phyloP scores from a whole-genome alignment of 2,113 vertebrate genomes.

The Chlorocebus sabaeus region DNA sequence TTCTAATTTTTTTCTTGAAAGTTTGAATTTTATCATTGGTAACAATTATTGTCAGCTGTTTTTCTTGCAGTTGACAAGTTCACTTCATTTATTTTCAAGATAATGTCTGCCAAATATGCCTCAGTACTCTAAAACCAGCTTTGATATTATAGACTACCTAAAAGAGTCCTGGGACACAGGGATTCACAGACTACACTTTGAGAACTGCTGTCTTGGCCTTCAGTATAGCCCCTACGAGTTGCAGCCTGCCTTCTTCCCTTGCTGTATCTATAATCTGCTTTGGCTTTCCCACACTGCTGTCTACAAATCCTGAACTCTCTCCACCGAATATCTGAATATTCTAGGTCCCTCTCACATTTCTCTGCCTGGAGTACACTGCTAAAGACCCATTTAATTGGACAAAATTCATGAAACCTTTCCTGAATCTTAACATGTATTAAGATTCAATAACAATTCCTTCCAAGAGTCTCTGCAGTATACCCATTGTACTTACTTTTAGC shows the following conservation, averaged over 20 bases:
- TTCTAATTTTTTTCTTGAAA: conserved; percentile 5
- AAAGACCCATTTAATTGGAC: neutral
- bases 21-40: neutral
- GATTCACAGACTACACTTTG: neutral
- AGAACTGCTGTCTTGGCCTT: neutral
- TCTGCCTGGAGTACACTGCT: neutral
- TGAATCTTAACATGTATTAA: neutral
- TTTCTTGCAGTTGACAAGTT: neutral
- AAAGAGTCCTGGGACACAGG: neutral
- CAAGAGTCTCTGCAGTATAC: neutral
- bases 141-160: neutral
- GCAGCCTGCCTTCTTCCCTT: neutral
- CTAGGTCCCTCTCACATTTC: neutral
- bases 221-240: neutral
- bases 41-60: conserved; percentile 15
- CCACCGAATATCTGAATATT: neutral
- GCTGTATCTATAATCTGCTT: fast-evolving
- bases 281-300: neutral
- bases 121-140: neutral
- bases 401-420: neutral
- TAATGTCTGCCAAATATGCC: neutral
- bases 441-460: neutral
- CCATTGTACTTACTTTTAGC: neutral
- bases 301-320: neutral
- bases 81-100: neutral